These are phyloP conservation scores for Noctua fimbriata DNA, from an alignment of 2,888 invertebrate species.

Conservation along the genomic window DNA sequence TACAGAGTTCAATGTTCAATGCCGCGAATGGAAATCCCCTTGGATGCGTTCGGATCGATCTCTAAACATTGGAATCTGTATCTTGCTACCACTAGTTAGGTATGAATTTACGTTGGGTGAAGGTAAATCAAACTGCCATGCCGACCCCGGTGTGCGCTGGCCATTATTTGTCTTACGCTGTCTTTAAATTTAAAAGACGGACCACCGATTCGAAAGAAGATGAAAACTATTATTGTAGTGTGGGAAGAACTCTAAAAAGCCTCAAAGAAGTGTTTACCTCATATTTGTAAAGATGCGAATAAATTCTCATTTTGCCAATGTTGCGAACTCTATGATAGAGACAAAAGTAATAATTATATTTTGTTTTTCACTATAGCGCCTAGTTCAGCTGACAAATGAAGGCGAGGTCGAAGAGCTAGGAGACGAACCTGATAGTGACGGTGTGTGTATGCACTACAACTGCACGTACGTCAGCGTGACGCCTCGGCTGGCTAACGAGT, in stretches of 20 bases:
- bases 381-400: conserved; percentile 81
- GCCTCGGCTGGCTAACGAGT: conserved; percentile 84
- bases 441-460: conserved; percentile 85
- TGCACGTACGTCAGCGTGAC: conserved; percentile 87
- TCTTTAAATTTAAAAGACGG: background rate
- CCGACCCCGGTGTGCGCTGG: background rate
- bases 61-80: background rate
- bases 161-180: background rate
- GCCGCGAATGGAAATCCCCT: background rate
- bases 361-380: conserved; percentile 70
- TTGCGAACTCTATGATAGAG: background rate
- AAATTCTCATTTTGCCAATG: background rate
- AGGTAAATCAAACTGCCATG: background rate
- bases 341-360: background rate
- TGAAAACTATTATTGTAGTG: background rate
- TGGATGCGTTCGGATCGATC: background rate
- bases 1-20: background rate
- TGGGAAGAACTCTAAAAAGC: background rate
- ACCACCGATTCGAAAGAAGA: background rate
- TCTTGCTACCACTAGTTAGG: background rate
- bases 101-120: background rate
- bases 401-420: conserved; percentile 83
- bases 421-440: conserved; percentile 78
- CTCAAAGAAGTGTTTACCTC: background rate
- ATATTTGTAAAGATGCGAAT: conserved; percentile 12